Percentiles rank a stretch among this genome's conserved stretches.
Evolutionary conservation across 2,113 vertebrate genomes (phyloP).

Genomic region (Eulemur macaco): DNA sequence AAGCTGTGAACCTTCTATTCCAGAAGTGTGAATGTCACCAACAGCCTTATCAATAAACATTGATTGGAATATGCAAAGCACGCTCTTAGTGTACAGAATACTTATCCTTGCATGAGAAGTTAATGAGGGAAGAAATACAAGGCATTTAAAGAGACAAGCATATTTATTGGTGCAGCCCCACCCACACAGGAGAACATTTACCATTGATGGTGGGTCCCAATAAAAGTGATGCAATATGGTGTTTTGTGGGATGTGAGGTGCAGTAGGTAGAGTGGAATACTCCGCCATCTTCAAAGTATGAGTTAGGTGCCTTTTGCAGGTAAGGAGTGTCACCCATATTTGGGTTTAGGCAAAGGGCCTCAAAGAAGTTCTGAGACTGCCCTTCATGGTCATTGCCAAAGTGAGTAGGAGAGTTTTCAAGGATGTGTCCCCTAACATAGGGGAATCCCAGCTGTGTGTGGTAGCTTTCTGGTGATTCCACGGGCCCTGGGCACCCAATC

Average conservation of each 20-base stretch:
- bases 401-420: neutral
- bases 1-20: conserved; percentile 26
- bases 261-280: neutral
- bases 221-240: too few relatives aligned
- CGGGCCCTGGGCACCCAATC: neutral
- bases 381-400: neutral
- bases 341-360: neutral
- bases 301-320: neutral
- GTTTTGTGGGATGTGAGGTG: neutral
- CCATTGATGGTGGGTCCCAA: rapidly evolving
- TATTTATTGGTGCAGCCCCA: neutral
- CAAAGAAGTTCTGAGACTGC: neutral
- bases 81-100: neutral
- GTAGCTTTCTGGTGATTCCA: neutral
- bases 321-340: neutral
- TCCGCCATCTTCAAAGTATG: neutral
- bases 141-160: neutral
- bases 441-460: neutral
- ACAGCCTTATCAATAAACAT: neutral
- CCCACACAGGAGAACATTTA: neutral
- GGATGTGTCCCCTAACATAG: neutral
- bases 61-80: neutral
- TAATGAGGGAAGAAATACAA: neutral
- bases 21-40: neutral
- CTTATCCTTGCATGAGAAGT: neutral